Base-by-base conservation (phyloP, 2,888 invertebrate genomes). In the Idaea straminata region DNA sequence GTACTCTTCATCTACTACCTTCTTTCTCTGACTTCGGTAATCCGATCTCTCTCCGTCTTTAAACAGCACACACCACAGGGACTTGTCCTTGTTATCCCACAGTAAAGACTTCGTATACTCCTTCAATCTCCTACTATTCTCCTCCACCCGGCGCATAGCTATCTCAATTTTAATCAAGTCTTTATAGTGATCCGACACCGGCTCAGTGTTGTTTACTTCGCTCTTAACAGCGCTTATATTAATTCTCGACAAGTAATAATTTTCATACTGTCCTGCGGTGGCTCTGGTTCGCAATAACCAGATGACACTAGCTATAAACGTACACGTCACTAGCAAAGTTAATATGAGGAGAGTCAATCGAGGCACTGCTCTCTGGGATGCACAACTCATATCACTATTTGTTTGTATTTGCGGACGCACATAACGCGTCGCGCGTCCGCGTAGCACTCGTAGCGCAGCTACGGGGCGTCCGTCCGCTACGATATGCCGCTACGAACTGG, bases 341-440 rank as follows among this genome's bases (percentile, higher is more conserved):
- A 89, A 79, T 86, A 89, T 85, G 68, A 92, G 80, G 73, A 92
- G 86, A 87, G 91, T 88, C 83, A 91, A 86, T 83, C 91, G 85
- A 80, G 90, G 83, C 80, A 89, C 86, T 83, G 84, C 78, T 78
- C 83, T 90, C 71, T 86, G 83, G 79, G 91, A 87, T 83, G 90
- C 83, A 90, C 92, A 89, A 90, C 92, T 92, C 92, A 92, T 92
- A 91, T 92, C 91, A 92, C 91, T 89, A 87, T 88, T 91, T 92
- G 91, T 90, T 91, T 89, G 82, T 86, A 85, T 91, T 89, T 85
- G 75, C 77, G 73, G 79, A 83, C 83, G 84, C 82, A 83, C 47
- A 47, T 47, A 47, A 47, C 47, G 47, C 47, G 47, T 47, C 47
- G 47, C 47, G 47, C 83, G 81, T 78, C 80, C 76, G 75, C 80